A percentile compares a stretch with the other conserved stretches of the same genome.
These are phyloP conservation scores for Thrips palmi DNA, from an alignment of 1,140 invertebrate genomes.

Conservation along the genomic window DNA sequence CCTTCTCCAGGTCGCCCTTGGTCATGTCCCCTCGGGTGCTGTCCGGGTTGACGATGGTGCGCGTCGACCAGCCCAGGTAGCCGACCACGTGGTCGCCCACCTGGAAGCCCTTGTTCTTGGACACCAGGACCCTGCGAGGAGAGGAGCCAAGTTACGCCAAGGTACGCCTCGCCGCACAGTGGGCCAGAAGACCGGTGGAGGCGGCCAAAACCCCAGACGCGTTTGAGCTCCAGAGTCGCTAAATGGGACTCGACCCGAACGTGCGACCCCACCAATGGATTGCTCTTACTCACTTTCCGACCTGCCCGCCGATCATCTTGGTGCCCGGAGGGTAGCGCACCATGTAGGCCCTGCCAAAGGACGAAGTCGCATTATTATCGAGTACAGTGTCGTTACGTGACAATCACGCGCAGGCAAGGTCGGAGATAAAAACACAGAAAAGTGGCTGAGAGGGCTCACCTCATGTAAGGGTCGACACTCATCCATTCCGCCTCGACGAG, in stretches of 20 bases:
- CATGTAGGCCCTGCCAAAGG: slow-evolving; percentile 16
- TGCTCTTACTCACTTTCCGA: slow-evolving; percentile 30
- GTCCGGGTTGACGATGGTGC: slow-evolving; percentile 22
- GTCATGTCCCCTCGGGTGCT: background rate
- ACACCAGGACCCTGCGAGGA: slow-evolving; percentile 34
- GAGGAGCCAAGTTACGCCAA: no score
- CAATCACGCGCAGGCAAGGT: no score
- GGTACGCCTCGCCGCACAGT: no score
- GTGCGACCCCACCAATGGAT: no score
- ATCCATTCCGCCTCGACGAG: slow-evolving; percentile 42
- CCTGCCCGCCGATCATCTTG: slow-evolving; percentile 41
- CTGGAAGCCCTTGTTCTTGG: slow-evolving; percentile 36
- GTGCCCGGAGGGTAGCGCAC: slow-evolving; percentile 25
- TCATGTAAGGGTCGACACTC: slow-evolving; percentile 55
- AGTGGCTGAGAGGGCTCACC: slow-evolving; percentile 20
- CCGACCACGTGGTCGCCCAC: slow-evolving; percentile 35
- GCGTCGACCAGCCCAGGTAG: slow-evolving; percentile 37
- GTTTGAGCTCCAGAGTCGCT: no score
- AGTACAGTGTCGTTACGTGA: no score
- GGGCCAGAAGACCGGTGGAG: no score
- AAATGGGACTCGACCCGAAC: no score
- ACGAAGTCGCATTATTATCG: no score
- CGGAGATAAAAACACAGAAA: slow-evolving; percentile 3
- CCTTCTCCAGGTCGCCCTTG: no score
- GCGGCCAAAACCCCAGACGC: no score